These are phyloP conservation scores for Aphelenchoides avenae DNA, from an alignment of 1,140 invertebrate species.

Conservation along the genomic window DNA sequence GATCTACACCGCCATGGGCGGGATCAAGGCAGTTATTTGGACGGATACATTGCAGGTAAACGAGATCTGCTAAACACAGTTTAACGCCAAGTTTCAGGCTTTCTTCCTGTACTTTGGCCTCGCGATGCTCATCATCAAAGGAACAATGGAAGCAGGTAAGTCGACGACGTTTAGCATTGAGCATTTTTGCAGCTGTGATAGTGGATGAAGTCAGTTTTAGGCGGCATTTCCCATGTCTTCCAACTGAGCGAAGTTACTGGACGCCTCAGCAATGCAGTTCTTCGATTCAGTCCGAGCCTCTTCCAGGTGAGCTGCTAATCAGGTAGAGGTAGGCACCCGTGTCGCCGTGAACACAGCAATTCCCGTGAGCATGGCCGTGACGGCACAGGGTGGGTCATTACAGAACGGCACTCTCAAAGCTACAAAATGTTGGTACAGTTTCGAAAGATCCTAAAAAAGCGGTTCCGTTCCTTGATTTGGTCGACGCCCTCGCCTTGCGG, in stretches of 20 bases:
- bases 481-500: too few relatives aligned
- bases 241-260: constrained; percentile 27
- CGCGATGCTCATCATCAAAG: constrained; percentile 36
- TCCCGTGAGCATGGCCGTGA: too few relatives aligned
- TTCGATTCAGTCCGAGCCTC: constrained; percentile 26
- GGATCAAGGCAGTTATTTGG: constrained; percentile 53
- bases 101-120: constrained; percentile 32
- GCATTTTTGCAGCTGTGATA: constrained; percentile 4
- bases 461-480: too few relatives aligned
- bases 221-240: constrained; percentile 35
- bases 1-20: constrained; percentile 45
- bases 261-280: constrained; percentile 32
- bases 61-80: too few relatives aligned
- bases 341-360: too few relatives aligned
- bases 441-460: too few relatives aligned
- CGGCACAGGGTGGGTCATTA: too few relatives aligned
- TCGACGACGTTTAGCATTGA: constrained; percentile 12
- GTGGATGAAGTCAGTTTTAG: constrained; percentile 27
- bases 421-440: too few relatives aligned
- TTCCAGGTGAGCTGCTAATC: constrained; percentile 39
- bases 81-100: constrained; percentile 22
- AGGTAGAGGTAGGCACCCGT: too few relatives aligned
- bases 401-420: too few relatives aligned
- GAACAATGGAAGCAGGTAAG: constrained; percentile 46
- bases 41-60: constrained; percentile 44